Evolutionary conservation across 2,113 vertebrate species (phyloP).

Genomic region (Coturnix japonica): DNA sequence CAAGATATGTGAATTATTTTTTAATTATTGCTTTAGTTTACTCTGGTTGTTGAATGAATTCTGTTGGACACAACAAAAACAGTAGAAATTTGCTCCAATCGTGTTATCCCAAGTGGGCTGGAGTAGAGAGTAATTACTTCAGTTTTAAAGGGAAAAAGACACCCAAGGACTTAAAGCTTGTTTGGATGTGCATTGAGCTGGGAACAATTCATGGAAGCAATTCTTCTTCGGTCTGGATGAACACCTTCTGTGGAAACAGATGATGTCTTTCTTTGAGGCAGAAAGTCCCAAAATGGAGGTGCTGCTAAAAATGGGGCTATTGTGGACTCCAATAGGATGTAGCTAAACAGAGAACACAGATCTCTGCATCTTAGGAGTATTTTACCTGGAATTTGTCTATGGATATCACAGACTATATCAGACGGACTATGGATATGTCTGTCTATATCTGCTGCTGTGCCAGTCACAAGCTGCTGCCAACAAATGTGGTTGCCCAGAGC

Average conservation of each 20-base stretch:
- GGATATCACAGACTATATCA: too few species aligned
- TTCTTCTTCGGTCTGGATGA: background rate
- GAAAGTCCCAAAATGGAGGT: background rate
- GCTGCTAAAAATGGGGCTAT: background rate
- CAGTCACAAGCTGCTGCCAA: background rate
- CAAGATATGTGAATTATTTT: background rate
- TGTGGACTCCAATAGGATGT: background rate
- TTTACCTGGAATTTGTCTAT: slow-evolving; percentile 1
- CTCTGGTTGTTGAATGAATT: background rate
- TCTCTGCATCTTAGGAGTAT: background rate
- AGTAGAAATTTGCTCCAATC: background rate
- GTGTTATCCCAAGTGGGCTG: background rate
- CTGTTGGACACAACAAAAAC: background rate
- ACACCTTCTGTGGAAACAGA: background rate
- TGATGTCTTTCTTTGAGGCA: background rate
- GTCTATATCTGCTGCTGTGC: background rate
- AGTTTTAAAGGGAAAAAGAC: background rate
- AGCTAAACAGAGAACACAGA: background rate
- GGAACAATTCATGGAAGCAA: background rate
- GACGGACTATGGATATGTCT: background rate
- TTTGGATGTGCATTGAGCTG: background rate
- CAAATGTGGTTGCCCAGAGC: background rate
- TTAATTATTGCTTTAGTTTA: background rate
- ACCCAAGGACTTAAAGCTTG: background rate
- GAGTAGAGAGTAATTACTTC: background rate